These are phyloP conservation scores for Pasiphila rectangulata DNA, from an alignment of 2,888 invertebrate genomes.

Conservation along the genomic window DNA sequence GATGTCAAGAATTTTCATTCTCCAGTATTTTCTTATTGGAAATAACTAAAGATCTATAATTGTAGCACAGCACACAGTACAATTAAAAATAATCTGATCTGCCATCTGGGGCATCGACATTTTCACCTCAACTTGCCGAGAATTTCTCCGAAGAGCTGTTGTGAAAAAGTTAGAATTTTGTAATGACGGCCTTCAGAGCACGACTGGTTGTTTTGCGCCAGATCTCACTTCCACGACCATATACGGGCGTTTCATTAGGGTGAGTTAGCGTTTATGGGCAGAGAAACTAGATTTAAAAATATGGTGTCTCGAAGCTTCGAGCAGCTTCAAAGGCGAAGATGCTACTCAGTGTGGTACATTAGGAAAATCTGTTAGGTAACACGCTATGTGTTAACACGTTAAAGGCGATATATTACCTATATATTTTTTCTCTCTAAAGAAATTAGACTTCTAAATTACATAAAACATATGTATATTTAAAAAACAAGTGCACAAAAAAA, in stretches of 20 bases:
- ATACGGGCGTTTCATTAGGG: constrained; percentile 51
- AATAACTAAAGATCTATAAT: not conserved
- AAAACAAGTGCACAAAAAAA: too few species aligned
- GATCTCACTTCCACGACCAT: constrained; percentile 52
- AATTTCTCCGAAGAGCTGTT: constrained; percentile 52
- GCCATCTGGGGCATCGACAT: constrained; percentile 24
- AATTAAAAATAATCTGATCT: constrained; percentile 8
- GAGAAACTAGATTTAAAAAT: constrained; percentile 23
- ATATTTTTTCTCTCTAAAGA: too few species aligned
- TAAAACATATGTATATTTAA: too few species aligned
- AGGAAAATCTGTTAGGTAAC: too few species aligned
- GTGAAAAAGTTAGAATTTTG: constrained; percentile 66
- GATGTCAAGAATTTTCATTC: too few species aligned
- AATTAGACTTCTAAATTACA: too few species aligned
- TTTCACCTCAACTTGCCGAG: constrained; percentile 29
- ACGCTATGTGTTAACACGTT: too few species aligned
- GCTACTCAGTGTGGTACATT: too few species aligned
- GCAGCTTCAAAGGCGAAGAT: constrained; percentile 8
- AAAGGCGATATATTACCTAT: too few species aligned
- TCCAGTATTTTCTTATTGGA: not conserved
- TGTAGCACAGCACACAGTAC: constrained; percentile 2
- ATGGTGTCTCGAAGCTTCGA: constrained; percentile 13
- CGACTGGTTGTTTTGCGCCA: constrained; percentile 49
- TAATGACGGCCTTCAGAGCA: constrained; percentile 69
- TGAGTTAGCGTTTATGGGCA: constrained; percentile 45